Percentiles rank a stretch among this genome's conserved stretches.
Evolutionary conservation across 2,113 vertebrate genomes (phyloP).

Genomic region (Canis aureus): DNA sequence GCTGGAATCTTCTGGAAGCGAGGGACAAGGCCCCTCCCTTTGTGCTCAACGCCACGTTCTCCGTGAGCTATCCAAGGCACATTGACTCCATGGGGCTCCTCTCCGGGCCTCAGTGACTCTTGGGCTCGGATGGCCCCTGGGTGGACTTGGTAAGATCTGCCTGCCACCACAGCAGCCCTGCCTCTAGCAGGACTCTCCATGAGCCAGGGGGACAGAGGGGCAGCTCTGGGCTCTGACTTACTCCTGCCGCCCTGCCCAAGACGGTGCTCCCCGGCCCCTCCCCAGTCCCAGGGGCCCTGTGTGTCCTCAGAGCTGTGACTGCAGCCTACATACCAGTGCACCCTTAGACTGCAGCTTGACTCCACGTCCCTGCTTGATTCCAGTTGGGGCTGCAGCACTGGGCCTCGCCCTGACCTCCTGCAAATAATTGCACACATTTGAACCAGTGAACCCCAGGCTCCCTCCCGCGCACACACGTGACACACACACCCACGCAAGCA

Average conservation of each 20-base stretch:
- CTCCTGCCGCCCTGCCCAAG: too few species aligned
- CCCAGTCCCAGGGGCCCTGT: background rate
- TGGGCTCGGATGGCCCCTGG: accelerated
- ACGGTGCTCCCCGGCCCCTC: accelerated
- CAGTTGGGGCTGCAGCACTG: background rate
- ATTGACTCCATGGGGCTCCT: accelerated
- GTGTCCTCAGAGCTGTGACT: background rate
- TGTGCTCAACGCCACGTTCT: background rate
- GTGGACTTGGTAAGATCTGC: too few species aligned
- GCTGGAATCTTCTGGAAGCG: accelerated
- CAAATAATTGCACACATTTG: accelerated
- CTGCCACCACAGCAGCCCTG: accelerated
- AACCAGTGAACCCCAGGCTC: background rate
- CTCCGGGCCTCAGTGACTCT: background rate
- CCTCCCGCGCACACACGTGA: background rate
- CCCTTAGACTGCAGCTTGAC: constrained; percentile 70
- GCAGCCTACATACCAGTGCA: constrained; percentile 63
- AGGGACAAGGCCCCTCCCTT: background rate
- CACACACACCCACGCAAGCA: background rate
- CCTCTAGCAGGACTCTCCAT: too few species aligned
- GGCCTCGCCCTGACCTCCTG: background rate
- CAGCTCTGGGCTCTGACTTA: background rate
- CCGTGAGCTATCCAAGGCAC: accelerated
- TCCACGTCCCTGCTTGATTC: constrained; percentile 63
- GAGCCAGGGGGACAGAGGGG: accelerated